Base-by-base conservation (phyloP, 53 echinoderm and acorn worm genomes). In the Arbacia lixula region DNA sequence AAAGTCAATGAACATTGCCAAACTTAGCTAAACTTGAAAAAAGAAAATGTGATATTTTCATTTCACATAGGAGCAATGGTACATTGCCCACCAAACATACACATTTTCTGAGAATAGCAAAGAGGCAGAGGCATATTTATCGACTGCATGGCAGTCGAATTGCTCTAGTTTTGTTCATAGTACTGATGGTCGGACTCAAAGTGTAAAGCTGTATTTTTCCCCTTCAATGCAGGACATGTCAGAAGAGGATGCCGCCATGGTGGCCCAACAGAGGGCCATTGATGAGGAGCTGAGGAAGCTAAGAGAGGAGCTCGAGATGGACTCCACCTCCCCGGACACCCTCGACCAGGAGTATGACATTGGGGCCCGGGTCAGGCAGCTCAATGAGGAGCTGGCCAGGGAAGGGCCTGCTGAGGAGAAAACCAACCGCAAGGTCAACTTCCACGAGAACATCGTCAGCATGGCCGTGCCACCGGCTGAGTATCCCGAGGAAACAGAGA, bases 381-480 rank as follows among this genome's bases (percentile, higher is more conserved):
- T 95, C 30, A 99, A 99, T 53, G 95, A 89, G 55, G 94, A 99
- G 68, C 86, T 95, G 37, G 92, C 85, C 28, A 88, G 81, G 2
- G 94, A 95, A 61, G 94, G 88, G 60, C 87, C 84, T 27, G 86
- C 88, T 11, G 87, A 85, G 22, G 94, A 93, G 50, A 99, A 90
- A 50, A 93, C 81, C 53, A 90, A 93, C 31, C 81, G 92, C 11
- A 95, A 90, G 53, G 99, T 99, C 11, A 86, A 55, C 25, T 99
- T 99, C 60, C 92, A 84, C 32, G 99, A 99, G 42, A 85, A 96
- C 20, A 39, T 95, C 37, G 85, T 95, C 12, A 83, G 90, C 17
- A 85, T 95, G 69, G 93, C 88, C 51, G 85, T 95, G 28, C 89
- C 85, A n/a, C 92, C 94, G 14, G 87, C 53, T 14, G 83, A 83